Evolutionary conservation across 1,140 invertebrate species (phyloP).

Genomic region (Trypoxylus dichotomus): DNA sequence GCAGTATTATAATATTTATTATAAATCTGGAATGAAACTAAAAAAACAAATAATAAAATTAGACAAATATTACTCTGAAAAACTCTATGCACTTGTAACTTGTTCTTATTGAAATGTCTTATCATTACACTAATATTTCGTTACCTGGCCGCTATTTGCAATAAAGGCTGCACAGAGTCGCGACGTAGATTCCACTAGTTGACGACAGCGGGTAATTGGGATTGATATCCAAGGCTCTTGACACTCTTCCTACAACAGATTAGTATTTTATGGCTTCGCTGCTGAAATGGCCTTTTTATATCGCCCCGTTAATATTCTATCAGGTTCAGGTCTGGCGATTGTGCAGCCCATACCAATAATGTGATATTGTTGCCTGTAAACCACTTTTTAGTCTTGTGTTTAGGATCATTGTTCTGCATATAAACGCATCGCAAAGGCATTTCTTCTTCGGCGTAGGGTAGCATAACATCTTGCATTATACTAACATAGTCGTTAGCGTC

Average conservation of each 20-base stretch:
- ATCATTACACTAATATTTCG: too few species aligned
- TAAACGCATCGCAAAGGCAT: too few species aligned
- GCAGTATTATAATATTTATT: neutral
- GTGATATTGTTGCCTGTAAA: conserved; percentile 40
- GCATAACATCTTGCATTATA: too few species aligned
- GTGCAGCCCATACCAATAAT: conserved; percentile 44
- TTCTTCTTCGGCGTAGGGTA: too few species aligned
- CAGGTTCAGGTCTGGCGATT: conserved; percentile 51
- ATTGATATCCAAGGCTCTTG: neutral
- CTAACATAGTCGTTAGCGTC: too few species aligned
- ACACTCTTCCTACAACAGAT: neutral
- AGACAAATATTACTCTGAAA: too few species aligned
- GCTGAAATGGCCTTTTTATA: conserved; percentile 36
- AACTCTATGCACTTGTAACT: conserved; percentile 2
- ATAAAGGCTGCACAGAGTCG: conserved; percentile 3
- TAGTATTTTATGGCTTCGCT: neutral
- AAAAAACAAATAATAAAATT: too few species aligned
- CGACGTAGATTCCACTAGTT: neutral
- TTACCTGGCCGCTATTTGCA: too few species aligned
- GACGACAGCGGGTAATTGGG: neutral
- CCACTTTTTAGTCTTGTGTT: conserved; percentile 42
- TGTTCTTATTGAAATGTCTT: neutral
- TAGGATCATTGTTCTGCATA: too few species aligned
- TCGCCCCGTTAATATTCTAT: conserved; percentile 50
- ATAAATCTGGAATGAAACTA: neutral